A percentile compares a stretch with the other conserved stretches of the same genome.
phyloP scores from a whole-genome alignment of 2,888 invertebrate genomes.

The Netelia melanura region DNA sequence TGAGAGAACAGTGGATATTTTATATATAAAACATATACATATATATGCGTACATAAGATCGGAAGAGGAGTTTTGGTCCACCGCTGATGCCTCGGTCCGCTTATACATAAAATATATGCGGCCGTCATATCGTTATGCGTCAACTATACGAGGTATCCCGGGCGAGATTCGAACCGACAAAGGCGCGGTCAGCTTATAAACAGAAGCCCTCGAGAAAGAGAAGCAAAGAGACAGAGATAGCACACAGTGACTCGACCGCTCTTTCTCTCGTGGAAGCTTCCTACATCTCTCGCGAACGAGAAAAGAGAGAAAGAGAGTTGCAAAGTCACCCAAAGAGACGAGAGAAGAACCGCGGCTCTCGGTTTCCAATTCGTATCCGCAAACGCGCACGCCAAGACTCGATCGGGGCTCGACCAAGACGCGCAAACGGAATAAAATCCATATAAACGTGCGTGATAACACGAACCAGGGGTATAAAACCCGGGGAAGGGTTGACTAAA shows the following conservation, averaged over 20 bases:
- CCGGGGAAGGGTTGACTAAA: not conserved
- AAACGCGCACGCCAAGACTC: conserved; percentile 26
- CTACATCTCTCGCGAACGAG: not conserved
- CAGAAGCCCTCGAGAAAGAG: conserved; percentile 70
- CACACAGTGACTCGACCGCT: conserved; percentile 35
- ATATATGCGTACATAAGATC: not conserved
- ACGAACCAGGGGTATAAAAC: not conserved
- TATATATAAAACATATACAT: conserved; percentile 1
- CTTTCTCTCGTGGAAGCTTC: conserved; percentile 17
- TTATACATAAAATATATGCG: conserved; percentile 82
- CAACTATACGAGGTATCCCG: conserved; percentile 64
- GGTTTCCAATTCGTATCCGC: conserved; percentile 22
- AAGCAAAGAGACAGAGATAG: not conserved
- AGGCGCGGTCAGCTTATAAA: conserved; percentile 70
- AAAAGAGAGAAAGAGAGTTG: not conserved
- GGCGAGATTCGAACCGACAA: conserved; percentile 73
- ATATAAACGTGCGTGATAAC: not conserved
- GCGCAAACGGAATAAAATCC: not conserved
- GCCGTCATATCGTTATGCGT: conserved; percentile 82
- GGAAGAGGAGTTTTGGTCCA: conserved; percentile 39
- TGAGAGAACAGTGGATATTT: conserved; percentile 50
- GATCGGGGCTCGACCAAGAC: conserved; percentile 3
- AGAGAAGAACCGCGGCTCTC: conserved; percentile 23
- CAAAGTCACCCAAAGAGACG: conserved; percentile 13
- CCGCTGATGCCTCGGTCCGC: conserved; percentile 63